phyloP scores from a whole-genome alignment of 2,797 vertebrate species.

The Merluccius polli region DNA sequence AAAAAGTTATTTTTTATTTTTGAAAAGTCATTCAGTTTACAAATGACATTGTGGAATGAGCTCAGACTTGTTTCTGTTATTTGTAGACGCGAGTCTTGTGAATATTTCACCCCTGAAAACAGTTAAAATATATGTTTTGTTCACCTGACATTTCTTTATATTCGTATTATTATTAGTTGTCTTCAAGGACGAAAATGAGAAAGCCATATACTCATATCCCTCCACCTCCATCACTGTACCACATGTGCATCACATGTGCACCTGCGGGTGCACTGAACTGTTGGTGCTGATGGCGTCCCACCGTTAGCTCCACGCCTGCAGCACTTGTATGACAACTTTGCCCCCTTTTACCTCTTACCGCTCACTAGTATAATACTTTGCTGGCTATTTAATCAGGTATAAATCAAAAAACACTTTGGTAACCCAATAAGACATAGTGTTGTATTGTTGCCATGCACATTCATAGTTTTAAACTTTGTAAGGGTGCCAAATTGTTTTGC shows the following conservation, averaged over 20 bases:
- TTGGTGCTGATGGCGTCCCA: background rate
- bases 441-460: background rate
- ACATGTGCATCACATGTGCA: background rate
- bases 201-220: background rate
- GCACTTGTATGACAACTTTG: background rate
- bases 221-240: background rate
- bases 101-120: background rate
- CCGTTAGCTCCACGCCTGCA: background rate
- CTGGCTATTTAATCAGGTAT: background rate
- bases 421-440: background rate
- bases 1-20: background rate
- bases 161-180: background rate
- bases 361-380: background rate
- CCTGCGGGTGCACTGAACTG: background rate
- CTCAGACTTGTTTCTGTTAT: background rate
- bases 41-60: background rate
- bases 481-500: slow-evolving; percentile 7
- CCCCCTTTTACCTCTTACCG: background rate
- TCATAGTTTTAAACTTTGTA: background rate
- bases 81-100: background rate
- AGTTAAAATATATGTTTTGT: background rate
- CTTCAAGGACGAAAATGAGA: background rate
- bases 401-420: background rate
- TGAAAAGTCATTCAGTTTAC: background rate
- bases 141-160: slow-evolving; percentile 1